Evolutionary conservation across 2,113 vertebrate genomes (phyloP).

Genomic region (Dissostichus mawsoni): DNA sequence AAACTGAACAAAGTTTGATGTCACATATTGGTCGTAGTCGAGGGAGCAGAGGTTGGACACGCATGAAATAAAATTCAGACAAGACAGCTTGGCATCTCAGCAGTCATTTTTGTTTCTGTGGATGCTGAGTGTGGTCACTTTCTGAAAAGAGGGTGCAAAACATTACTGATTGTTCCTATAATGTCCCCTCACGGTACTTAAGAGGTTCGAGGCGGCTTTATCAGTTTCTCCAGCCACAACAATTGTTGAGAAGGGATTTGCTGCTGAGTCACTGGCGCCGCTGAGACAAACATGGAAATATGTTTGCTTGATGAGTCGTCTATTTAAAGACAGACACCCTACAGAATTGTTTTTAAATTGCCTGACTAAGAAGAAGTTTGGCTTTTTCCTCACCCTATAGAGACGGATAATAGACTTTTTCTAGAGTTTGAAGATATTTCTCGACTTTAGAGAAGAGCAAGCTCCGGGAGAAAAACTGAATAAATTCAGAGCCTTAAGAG

Average conservation of each 20-base stretch:
- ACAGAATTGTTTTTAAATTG: slow-evolving; percentile 25
- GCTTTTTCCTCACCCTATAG: neutral
- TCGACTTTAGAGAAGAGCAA: neutral
- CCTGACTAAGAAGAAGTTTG: slow-evolving; percentile 5
- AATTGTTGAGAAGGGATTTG: slow-evolving; percentile 53
- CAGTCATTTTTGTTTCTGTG: slow-evolving; percentile 15
- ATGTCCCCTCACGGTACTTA: slow-evolving; percentile 62
- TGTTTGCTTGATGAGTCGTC: slow-evolving; percentile 56
- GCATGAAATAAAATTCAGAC: neutral
- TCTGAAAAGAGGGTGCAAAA: slow-evolving; percentile 38
- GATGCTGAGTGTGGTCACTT: slow-evolving; percentile 36
- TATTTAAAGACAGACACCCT: slow-evolving; percentile 29
- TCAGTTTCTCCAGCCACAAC: slow-evolving; percentile 54
- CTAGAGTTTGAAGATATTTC: neutral
- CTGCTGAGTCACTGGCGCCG: slow-evolving; percentile 40
- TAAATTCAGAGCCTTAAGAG: neutral
- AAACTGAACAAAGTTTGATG: slow-evolving; percentile 1
- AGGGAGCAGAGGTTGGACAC: slow-evolving; percentile 25
- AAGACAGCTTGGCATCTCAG: neutral
- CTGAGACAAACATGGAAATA: slow-evolving; percentile 47
- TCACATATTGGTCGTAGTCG: neutral
- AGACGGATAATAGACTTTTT: neutral
- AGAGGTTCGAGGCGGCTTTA: slow-evolving; percentile 53
- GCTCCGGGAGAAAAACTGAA: neutral
- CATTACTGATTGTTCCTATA: slow-evolving; percentile 56